These are phyloP conservation scores for Coregonus clupeaformis DNA, from an alignment of 2,113 vertebrate species.

Conservation along the genomic window DNA sequence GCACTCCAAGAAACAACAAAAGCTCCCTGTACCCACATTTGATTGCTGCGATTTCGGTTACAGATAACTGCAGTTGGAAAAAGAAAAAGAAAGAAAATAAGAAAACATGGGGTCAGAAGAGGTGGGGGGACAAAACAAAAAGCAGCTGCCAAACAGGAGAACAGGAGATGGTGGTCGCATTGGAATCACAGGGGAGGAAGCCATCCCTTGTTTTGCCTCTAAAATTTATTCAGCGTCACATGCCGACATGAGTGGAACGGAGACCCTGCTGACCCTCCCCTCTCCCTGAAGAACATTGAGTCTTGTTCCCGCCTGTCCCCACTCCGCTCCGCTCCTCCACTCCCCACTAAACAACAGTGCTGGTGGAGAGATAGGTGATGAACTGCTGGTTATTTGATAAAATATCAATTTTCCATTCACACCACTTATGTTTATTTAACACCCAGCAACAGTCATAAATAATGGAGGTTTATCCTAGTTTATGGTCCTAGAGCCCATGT, in stretches of 20 bases:
- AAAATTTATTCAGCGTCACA: conserved; percentile 42
- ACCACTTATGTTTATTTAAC: conserved; percentile 40
- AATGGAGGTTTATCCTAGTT: conserved; percentile 33
- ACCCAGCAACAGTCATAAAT: conserved; percentile 35
- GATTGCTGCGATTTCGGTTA: background rate
- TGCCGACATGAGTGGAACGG: conserved; percentile 41
- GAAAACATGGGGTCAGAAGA: background rate
- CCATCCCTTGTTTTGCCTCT: conserved; percentile 5
- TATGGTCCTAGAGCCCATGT: conserved; percentile 12
- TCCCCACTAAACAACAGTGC: background rate
- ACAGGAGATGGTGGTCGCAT: background rate
- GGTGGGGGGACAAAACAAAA: background rate
- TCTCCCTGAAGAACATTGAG: conserved; percentile 29
- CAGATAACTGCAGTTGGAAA: background rate
- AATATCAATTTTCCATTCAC: conserved; percentile 29
- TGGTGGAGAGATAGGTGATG: conserved; percentile 12
- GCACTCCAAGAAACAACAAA: background rate
- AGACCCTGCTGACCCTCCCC: conserved; percentile 30
- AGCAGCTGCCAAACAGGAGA: background rate
- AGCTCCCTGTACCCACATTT: background rate
- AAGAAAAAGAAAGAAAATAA: background rate
- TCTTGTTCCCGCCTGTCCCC: background rate
- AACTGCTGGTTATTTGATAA: conserved; percentile 36
- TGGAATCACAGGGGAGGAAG: conserved; percentile 7
- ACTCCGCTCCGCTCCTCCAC: background rate